Base-by-base conservation (phyloP, 2,113 vertebrate species). In the Uria aalge region DNA sequence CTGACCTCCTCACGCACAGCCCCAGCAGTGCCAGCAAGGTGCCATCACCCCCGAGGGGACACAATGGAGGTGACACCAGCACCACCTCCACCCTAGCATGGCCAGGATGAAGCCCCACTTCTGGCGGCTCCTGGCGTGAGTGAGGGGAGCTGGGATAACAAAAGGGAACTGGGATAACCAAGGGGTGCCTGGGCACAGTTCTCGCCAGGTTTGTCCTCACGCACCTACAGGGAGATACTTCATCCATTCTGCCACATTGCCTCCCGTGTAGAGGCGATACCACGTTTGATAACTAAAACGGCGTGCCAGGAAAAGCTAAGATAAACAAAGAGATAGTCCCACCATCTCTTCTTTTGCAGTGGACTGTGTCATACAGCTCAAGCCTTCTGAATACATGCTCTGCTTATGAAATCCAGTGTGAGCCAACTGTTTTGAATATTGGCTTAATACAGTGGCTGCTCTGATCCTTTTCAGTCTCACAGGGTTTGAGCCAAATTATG, bases 401-500 rank as follows among this genome's bases (percentile, higher is more conserved):
- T 84, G 66, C 92, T 94, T 94, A 92, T 82, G 91, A 97, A 94
- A 96, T 72, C 95, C 91, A 76, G 22, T 16, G 48, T 52, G 78
- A 94, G 92, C 86, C 93, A 95, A 96, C 41, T 82, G 81, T 85
- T 90, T 93, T 95, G 88, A 95, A 86, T 32, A 62, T 1, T 89
- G 84, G 91, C 48, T 96, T 91, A 94, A 88, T 63, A 80, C 68
- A 96, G 92, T 73, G 95, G 88, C 85, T 93, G 85, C 91, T 47
- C 55, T 81, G 88, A 92, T 96, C 74, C 81, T 92, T 90, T 91
- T 87, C 75, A 84, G 56, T 66, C 92, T 95, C 90, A 38, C 72
- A 90, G 88, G 87, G 92, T 55, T 84, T 93, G 79, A 94, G 91
- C 73, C 91, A 95, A 96, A 95, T 93, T 83, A 88, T 85, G 82